Percentiles rank a stretch among this genome's conserved stretches.
These are phyloP conservation scores for Oreamnos americanus DNA, from an alignment of 2,113 vertebrate genomes.

Conservation along the genomic window DNA sequence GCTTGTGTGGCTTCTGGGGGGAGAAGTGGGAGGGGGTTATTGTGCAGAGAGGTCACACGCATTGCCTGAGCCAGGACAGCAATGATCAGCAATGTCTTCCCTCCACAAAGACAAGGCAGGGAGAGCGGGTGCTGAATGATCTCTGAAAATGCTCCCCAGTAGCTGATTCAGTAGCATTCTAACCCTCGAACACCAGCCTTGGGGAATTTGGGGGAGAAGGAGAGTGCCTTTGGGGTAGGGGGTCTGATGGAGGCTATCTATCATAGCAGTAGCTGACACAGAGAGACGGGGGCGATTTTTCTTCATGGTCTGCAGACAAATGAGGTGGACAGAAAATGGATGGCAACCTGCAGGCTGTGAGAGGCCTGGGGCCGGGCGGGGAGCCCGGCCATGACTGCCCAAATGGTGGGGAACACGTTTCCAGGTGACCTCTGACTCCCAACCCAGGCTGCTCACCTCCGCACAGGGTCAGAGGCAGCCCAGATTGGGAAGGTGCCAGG, in stretches of 20 bases:
- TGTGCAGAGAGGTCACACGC: not conserved
- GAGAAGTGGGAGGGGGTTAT: too few species aligned
- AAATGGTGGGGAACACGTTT: not conserved
- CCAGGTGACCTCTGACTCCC: not conserved
- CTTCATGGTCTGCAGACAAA: conserved; percentile 81
- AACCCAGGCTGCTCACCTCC: not conserved
- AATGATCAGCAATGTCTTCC: not conserved
- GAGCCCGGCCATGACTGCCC: accelerated
- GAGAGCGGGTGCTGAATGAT: not conserved
- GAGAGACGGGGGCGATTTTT: conserved; percentile 72
- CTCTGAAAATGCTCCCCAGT: not conserved
- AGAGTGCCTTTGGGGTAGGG: not conserved
- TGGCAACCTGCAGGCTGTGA: conserved; percentile 66
- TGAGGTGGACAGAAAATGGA: conserved; percentile 78
- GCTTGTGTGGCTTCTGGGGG: not conserved
- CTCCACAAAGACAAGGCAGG: not conserved
- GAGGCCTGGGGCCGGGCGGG: not conserved
- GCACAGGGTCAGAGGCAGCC: not conserved
- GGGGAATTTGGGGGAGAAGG: not conserved
- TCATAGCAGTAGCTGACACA: conserved; percentile 59
- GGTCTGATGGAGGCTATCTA: conserved; percentile 71
- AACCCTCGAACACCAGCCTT: not conserved
- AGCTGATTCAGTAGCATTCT: not conserved
- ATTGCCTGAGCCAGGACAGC: not conserved
- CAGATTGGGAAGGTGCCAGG: accelerated